Base-by-base conservation (phyloP, 2,888 invertebrate species). In the Coecobrya sp. region DNA sequence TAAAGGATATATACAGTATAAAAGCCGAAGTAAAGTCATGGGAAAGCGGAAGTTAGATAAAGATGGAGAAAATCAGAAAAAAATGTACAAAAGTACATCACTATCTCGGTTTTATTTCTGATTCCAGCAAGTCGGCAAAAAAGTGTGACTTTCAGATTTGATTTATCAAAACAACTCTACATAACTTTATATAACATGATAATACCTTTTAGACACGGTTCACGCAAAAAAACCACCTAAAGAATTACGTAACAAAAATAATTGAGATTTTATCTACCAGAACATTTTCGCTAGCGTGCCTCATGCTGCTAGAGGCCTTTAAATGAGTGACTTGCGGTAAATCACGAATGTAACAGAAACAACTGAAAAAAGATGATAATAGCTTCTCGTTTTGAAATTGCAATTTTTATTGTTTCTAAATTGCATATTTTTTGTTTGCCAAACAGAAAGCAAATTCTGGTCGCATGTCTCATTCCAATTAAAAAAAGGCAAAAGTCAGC, bases 391-490 rank as follows among this genome's bases (percentile, higher is more conserved):
- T 42, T 76, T 76, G 59, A 45, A 76, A 76, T 76, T 76, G 11
- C 11, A 25, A 49, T 42, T 76, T 45, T 22, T 76, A 25, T 45
- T 76, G 25, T n/a, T 73, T 76, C 11, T 76, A 49, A 76, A 49
- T 76, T 76, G 25, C 49, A 42, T 59, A 49, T 76, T 76, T 76
- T 76, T 76, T 45, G 22, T 4, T 73, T 76, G 76, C 49, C 76
- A 76, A 76, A 25, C 36, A 16, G 30, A 13, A 30, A 68, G 62
- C 62, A 19, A n/a, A 65, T 65, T 65, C 62, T 25, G 30, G 27
- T 68, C 4, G 5, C 16, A 68, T 30, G 36, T 65, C 27, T n/a
- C 55, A 55, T 55, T 55, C 55, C 62, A 25, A 62, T 22, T 62
- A 62, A 62, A 62, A 62, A 62, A 62, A 36, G 55, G n/a, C 55